phyloP scores from a whole-genome alignment of 2,888 invertebrate species.

The Volucella inanis region DNA sequence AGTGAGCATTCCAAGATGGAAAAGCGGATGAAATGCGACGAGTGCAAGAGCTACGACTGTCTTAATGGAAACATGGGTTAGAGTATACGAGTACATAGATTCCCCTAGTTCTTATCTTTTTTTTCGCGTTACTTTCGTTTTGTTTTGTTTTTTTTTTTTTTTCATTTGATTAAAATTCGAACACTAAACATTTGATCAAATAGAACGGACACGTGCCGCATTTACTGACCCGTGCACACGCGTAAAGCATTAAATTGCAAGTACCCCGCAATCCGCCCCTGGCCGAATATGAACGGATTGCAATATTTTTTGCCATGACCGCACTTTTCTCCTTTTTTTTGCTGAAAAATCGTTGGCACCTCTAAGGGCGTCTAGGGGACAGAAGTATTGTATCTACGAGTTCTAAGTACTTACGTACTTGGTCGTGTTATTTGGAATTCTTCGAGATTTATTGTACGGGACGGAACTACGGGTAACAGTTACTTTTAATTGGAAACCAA shows the following conservation, averaged over 20 bases:
- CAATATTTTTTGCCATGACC: constrained; percentile 1
- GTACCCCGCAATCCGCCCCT: not conserved
- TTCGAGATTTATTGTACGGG: too few relatives aligned
- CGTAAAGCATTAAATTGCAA: constrained; percentile 12
- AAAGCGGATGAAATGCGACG: not conserved
- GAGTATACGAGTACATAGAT: too few relatives aligned
- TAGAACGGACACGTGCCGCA: constrained; percentile 61
- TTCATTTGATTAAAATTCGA: constrained; percentile 41
- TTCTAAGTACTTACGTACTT: too few relatives aligned
- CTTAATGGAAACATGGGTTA: too few relatives aligned
- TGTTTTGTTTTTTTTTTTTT: constrained; percentile 17
- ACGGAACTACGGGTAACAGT: too few relatives aligned
- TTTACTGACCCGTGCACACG: constrained; percentile 60
- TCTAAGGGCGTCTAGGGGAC: too few relatives aligned
- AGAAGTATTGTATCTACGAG: too few relatives aligned
- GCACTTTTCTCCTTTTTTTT: too few relatives aligned
- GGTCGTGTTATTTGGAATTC: too few relatives aligned
- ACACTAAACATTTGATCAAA: constrained; percentile 49
- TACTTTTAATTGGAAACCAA: too few relatives aligned
- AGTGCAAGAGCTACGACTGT: too few relatives aligned
- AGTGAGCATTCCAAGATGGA: not conserved
- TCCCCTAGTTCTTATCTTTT: not conserved
- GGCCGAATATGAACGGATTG: constrained; percentile 5
- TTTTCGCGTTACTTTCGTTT: constrained; percentile 11
- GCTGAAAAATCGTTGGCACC: too few relatives aligned